Percentiles rank a stretch among this genome's conserved stretches.
These are phyloP conservation scores for Adelognathus sp. DNA, from an alignment of 2,888 invertebrate genomes.

Conservation along the genomic window DNA sequence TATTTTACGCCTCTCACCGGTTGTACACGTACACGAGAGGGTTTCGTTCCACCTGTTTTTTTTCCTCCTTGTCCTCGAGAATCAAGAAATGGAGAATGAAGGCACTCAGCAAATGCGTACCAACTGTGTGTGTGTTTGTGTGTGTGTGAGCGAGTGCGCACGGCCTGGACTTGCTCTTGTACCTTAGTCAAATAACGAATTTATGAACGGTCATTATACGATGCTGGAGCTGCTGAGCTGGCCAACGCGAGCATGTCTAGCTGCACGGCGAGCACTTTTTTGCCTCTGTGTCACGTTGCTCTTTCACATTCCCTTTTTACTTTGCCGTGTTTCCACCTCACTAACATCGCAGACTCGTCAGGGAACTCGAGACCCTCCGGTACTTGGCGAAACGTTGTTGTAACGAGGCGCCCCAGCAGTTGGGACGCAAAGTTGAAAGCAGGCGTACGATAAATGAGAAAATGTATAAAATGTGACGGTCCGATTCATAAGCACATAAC, in stretches of 20 bases:
- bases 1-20: conserved; percentile 40
- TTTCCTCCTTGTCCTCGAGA: not conserved
- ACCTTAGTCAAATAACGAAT: conserved; percentile 51
- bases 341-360: conserved; percentile 49
- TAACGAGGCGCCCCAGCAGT: conserved; percentile 10
- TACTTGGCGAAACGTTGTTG: conserved; percentile 18
- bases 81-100: conserved; percentile 14
- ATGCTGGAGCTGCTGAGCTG: conserved; percentile 10
- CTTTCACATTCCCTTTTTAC: conserved; percentile 27
- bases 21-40: conserved; percentile 13
- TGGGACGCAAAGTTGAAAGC: conserved; percentile 7
- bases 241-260: not conserved
- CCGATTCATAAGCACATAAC: no score
- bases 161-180: conserved; percentile 11
- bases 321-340: conserved; percentile 27
- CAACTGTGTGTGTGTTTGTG: not conserved
- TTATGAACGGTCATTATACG: conserved; percentile 57
- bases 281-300: conserved; percentile 15
- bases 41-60: not conserved
- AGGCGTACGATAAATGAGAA: not conserved
- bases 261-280: conserved; percentile 27
- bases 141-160: conserved; percentile 2
- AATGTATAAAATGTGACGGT: not conserved
- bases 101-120: conserved; percentile 14
- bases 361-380: conserved; percentile 47